A percentile compares a stretch with the other conserved stretches of the same genome.
Conservation (phyloP, 2,888 invertebrate genomes). For the Dicranocentrus wangi region DNA sequence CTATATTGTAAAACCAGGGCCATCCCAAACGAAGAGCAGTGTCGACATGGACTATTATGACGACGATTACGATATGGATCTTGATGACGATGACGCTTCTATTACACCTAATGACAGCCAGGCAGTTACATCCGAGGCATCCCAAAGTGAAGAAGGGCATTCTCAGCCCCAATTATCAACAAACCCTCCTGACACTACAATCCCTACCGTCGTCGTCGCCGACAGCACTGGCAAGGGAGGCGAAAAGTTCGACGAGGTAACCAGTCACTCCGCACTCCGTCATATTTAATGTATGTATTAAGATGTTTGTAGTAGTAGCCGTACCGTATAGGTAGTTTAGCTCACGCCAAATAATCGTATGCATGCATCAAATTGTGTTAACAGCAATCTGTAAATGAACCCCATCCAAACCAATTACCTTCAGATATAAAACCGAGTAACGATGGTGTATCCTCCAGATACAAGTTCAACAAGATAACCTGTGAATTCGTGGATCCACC, state of each 20-base stretch:
- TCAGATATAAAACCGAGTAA: no score
- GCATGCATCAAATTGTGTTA: not conserved
- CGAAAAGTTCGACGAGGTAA: constrained; percentile 70
- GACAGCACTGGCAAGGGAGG: constrained; percentile 73
- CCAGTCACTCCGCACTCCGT: constrained; percentile 22
- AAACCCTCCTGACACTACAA: no score
- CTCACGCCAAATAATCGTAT: not conserved
- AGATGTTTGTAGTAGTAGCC: not conserved
- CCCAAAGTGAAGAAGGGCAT: not conserved
- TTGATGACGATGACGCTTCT: constrained; percentile 76
- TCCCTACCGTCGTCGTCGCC: no score
- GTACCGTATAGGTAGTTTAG: not conserved
- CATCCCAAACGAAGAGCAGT: constrained; percentile 81
- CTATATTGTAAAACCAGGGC: constrained; percentile 94
- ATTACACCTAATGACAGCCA: not conserved
- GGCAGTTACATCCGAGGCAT: not conserved
- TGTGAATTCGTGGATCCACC: no score
- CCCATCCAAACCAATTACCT: no score
- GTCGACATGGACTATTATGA: constrained; percentile 97
- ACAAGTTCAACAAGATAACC: not conserved
- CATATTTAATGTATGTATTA: constrained; percentile 19
- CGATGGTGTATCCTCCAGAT: no score
- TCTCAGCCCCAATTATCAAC: no score
- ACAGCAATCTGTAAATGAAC: not conserved
- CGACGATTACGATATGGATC: constrained; percentile 90